Conservation (phyloP, 2,113 vertebrate genomes). For the Ptyas mucosa region DNA sequence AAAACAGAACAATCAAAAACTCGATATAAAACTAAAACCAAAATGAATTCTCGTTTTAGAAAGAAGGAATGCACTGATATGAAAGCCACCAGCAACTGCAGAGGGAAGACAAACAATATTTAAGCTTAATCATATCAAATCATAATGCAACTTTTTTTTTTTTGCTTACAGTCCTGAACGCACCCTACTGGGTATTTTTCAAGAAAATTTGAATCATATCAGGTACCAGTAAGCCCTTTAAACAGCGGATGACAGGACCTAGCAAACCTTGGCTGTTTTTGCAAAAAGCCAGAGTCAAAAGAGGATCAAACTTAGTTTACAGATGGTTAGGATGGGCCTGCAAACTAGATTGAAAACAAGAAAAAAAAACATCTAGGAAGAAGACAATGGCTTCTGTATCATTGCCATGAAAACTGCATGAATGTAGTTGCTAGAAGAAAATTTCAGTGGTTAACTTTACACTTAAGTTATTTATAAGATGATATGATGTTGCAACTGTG, state of each 20-base stretch:
- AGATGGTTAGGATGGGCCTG: background rate
- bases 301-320: too few species aligned
- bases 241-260: background rate
- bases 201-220: background rate
- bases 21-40: background rate
- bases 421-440: background rate
- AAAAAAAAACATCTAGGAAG: background rate
- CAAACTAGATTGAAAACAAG: too few species aligned
- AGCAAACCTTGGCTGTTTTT: too few species aligned
- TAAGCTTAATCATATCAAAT: background rate
- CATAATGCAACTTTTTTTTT: background rate
- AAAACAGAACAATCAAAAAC: background rate
- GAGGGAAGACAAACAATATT: background rate
- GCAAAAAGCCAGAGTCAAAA: too few species aligned
- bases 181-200: background rate
- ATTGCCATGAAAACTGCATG: background rate
- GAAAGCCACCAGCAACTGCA: background rate
- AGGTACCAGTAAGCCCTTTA: background rate
- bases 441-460: background rate
- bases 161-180: background rate
- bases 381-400: background rate
- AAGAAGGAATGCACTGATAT: background rate
- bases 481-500: background rate
- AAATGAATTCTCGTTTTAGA: background rate
- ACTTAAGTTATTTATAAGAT: background rate